These are phyloP conservation scores for Portevinia maculata DNA, from an alignment of 2,888 invertebrate species.

Conservation along the genomic window DNA sequence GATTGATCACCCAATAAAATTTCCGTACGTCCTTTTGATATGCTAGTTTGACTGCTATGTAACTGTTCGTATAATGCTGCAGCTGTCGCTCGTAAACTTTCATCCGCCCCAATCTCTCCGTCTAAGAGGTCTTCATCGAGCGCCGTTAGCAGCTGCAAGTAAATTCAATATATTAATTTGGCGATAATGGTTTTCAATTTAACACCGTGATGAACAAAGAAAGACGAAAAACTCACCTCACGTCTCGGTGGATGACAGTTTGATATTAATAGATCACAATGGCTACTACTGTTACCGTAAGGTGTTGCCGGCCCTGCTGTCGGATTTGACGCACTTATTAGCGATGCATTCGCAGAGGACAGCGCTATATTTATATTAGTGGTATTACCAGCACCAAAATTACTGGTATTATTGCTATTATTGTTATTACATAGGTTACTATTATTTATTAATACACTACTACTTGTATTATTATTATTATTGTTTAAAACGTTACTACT, in stretches of 20 bases:
- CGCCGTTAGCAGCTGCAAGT: conserved; percentile 80
- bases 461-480: conserved; percentile 76
- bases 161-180: neutral
- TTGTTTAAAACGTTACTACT: conserved; percentile 75
- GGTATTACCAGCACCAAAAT: conserved; percentile 70
- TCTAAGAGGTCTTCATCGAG: conserved; percentile 79
- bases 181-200: neutral
- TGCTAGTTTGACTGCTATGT: conserved; percentile 82
- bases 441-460: conserved; percentile 70
- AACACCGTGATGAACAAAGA: neutral
- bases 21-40: conserved; percentile 83
- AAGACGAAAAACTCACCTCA: conserved; percentile 80
- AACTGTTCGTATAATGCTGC: conserved; percentile 76
- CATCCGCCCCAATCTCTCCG: conserved; percentile 77
- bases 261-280: conserved; percentile 82
- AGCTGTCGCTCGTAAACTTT: conserved; percentile 73
- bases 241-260: conserved; percentile 82
- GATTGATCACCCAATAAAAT: conserved; percentile 82
- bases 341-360: conserved; percentile 35
- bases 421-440: conserved; percentile 76
- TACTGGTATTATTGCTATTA: conserved; percentile 76
- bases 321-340: conserved; percentile 33
- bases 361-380: conserved; percentile 58
- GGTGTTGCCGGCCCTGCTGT: conserved; percentile 22
- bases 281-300: conserved; percentile 78